Conservation (phyloP, 2,797 vertebrate species). For the Austrolebias charrua region DNA sequence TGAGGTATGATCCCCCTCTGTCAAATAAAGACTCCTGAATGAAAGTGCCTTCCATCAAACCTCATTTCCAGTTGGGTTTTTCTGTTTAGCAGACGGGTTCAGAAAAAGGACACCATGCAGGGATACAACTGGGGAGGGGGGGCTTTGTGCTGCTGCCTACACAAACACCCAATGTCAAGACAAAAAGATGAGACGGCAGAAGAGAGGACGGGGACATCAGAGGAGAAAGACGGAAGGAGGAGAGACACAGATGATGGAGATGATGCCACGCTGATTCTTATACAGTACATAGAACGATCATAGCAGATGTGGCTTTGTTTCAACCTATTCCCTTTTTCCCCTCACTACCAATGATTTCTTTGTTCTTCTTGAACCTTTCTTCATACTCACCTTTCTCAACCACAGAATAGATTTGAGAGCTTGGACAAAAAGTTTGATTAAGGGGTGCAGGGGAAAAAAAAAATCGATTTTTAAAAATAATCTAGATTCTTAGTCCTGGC, state of each 20-base stretch:
- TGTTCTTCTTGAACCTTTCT: constrained; percentile 31
- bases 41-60: constrained; percentile 54
- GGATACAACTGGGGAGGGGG: constrained; percentile 53
- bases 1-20: constrained; percentile 48
- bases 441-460: too few relatives aligned
- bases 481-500: too few relatives aligned
- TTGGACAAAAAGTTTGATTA: constrained; percentile 73
- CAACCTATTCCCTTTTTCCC: constrained; percentile 28
- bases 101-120: constrained; percentile 71
- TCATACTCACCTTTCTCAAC: constrained; percentile 53
- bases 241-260: constrained; percentile 47
- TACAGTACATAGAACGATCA: constrained; percentile 61
- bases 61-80: constrained; percentile 57
- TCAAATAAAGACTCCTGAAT: constrained; percentile 62
- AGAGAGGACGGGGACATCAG: constrained; percentile 30
- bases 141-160: constrained; percentile 56
- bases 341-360: constrained; percentile 26
- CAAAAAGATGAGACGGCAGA: constrained; percentile 39
- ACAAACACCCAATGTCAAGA: constrained; percentile 64
- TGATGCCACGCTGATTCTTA: constrained; percentile 44
- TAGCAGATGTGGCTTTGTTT: constrained; percentile 64
- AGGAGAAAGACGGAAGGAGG: constrained; percentile 24
- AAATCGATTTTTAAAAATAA: too few relatives aligned
- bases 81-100: constrained; percentile 68
- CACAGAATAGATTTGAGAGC: constrained; percentile 66